Evolutionary conservation across 2,888 invertebrate genomes (phyloP).

Genomic region (Ecliptopera silaceata): DNA sequence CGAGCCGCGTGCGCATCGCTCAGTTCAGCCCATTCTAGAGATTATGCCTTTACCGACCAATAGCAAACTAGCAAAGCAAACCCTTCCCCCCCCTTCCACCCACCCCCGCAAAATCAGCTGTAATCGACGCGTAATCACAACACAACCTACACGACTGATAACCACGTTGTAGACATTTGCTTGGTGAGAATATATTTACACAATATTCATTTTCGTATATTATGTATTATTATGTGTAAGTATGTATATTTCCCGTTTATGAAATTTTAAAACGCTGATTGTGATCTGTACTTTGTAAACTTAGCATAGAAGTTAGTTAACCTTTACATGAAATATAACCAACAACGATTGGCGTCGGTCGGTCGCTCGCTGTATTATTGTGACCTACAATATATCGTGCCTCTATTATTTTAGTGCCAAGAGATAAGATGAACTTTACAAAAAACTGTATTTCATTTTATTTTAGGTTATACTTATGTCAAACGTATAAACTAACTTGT

Average conservation of each 20-base stretch:
- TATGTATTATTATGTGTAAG: no score
- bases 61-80: slow-evolving; percentile 33
- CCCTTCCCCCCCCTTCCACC: slow-evolving; percentile 26
- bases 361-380: background rate
- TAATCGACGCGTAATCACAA: slow-evolving; percentile 52
- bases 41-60: slow-evolving; percentile 54
- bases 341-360: background rate
- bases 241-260: background rate
- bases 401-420: background rate
- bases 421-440: background rate
- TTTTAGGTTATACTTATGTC: background rate
- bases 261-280: background rate
- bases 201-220: slow-evolving; percentile 10
- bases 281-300: background rate
- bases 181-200: slow-evolving; percentile 24
- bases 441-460: background rate
- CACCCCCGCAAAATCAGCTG: slow-evolving; percentile 51
- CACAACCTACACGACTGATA: slow-evolving; percentile 57
- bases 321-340: background rate
- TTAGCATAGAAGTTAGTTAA: background rate
- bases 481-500: background rate
- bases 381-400: background rate
- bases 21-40: slow-evolving; percentile 56
- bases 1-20: slow-evolving; percentile 52
- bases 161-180: slow-evolving; percentile 42